These are phyloP conservation scores for Orycteropus afer DNA, from an alignment of 2,113 vertebrate genomes.

Conservation along the genomic window DNA sequence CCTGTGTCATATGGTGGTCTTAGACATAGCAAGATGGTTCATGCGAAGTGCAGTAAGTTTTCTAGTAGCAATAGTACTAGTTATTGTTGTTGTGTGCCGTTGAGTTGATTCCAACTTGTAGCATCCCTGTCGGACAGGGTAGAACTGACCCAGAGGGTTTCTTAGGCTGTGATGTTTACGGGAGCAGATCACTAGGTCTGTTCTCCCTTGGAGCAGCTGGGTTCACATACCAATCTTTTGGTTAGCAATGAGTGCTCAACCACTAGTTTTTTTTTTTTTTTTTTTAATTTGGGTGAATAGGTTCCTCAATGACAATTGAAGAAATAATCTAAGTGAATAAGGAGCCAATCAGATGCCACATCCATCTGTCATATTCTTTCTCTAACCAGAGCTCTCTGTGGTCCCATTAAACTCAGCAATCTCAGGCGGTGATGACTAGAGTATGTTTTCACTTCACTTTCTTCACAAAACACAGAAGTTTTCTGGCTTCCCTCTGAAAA, in stretches of 20 bases:
- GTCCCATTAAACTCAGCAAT: not conserved
- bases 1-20: not conserved
- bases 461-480: rapidly evolving
- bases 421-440: no score
- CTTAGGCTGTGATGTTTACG: no score
- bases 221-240: not conserved
- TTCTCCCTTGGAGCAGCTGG: not conserved
- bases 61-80: rapidly evolving
- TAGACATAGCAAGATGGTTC: not conserved
- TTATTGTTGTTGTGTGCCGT: not conserved
- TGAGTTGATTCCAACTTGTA: not conserved
- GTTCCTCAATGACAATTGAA: not conserved
- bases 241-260: not conserved
- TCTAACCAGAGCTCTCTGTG: not conserved
- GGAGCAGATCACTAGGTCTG: not conserved
- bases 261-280: not conserved
- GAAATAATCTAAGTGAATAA: not conserved
- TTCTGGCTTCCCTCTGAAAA: not conserved
- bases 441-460: not conserved
- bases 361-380: not conserved
- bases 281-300: not conserved
- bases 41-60: rapidly evolving
- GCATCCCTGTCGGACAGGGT: not conserved
- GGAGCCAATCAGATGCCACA: not conserved
- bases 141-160: not conserved